Conservation (phyloP, 2,113 vertebrate species). For the Coregonus clupeaformis region DNA sequence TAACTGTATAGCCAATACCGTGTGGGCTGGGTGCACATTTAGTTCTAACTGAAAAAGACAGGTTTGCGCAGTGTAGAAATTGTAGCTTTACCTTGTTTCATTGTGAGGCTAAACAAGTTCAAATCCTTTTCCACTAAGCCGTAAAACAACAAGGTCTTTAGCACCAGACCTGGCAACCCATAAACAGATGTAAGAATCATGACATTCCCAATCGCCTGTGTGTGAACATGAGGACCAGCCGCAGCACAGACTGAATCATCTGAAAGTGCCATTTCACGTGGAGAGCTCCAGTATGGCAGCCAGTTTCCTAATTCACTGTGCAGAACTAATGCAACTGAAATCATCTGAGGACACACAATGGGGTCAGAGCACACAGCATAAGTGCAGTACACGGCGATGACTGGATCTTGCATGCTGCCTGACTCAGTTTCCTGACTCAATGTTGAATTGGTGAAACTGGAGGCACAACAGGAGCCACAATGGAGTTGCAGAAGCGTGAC, state of each 20-base stretch:
- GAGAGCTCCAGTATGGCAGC: not conserved
- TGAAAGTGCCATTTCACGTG: conserved; percentile 5
- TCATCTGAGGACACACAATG: conserved; percentile 2
- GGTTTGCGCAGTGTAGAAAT: no score
- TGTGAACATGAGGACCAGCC: no score
- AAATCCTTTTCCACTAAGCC: no score
- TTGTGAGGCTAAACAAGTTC: no score
- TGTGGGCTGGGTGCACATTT: no score
- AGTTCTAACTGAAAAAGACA: no score
- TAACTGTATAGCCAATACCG: no score
- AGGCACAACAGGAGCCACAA: conserved; percentile 14
- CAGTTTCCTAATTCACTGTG: not conserved
- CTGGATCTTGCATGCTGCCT: not conserved
- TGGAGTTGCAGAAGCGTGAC: conserved; percentile 23
- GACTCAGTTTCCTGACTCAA: not conserved
- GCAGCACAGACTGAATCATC: no score
- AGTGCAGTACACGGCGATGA: conserved; percentile 1
- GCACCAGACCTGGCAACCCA: conserved; percentile 2
- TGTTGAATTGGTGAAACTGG: not conserved
- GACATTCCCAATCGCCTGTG: conserved; percentile 43
- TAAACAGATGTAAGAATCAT: conserved; percentile 55
- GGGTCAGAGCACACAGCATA: not conserved
- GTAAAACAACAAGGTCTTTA: no score
- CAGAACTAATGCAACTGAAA: conserved; percentile 3
- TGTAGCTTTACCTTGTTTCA: no score